Base-by-base conservation (phyloP, 2,113 vertebrate genomes). In the zebrafish (Danio rerio) region DNA sequence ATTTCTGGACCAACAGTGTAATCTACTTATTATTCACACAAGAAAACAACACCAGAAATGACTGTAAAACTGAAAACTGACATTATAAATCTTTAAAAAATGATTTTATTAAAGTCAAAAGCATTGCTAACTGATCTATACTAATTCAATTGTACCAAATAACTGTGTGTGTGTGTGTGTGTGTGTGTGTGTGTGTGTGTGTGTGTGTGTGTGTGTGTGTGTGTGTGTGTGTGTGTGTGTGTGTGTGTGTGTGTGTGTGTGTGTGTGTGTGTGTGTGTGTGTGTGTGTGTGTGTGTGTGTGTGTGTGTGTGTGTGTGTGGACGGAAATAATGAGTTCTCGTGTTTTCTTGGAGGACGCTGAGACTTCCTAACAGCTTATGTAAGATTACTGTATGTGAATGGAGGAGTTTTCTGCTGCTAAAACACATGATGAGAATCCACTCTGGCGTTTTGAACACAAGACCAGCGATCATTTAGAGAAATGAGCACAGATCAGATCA, bases 321-420 rank as follows among this genome's bases (percentile, higher is more conserved):
- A 53, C 47, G 52, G 16, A 31, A 45, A 53, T 68, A 56, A n/a
- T 6, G 42, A 68, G 62, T 31, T 77, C 13, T 77, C 0, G 21
- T 63, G 16, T 69, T 65, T 74, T 52, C 59, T 40, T 56, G 47
- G 58, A 50, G 50, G 61, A 69, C 49, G 56, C 18, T 47, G 47
- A 76, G 42, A 53, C 69, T 70, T 73, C 62, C 53, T 71, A 72
- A 74, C n/a, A 45, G 65, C 78, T 83, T 73, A 61, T 47, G 31
- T 81, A 61, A 86, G 31, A 40, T 56, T 47, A 3, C 5, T 68
- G 2, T 47, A 20, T 1, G 5, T 31, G 59, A 20, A 21, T 61
- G 18, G 40, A 31, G 3, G 31, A 2, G 61, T 80, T 52, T 52
- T 6, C 15, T 61, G 16, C 52, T 45, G 21, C 53, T 50, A 13